Conservation (phyloP, 2,797 vertebrate genomes). For the Paramormyrops hopkinsi region DNA sequence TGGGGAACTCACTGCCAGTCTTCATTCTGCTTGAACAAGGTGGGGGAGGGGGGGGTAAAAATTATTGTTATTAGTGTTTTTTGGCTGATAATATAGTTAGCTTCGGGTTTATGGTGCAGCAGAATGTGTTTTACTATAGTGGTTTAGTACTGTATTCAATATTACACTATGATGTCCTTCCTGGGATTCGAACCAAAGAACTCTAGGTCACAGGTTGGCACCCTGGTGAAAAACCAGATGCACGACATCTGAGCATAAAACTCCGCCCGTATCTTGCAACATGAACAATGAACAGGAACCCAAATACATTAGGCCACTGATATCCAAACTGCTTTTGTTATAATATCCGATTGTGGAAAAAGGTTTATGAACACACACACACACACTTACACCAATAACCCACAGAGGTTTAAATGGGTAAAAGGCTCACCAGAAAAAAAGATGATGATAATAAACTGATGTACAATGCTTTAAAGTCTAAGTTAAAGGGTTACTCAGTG, state of each 20-base stretch:
- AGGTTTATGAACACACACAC: background rate
- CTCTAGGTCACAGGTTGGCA: background rate
- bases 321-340: background rate
- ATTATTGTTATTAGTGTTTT: background rate
- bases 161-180: background rate
- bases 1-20: background rate
- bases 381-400: background rate
- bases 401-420: background rate
- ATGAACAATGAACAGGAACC: background rate
- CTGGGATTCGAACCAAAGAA: background rate
- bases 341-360: background rate
- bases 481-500: background rate
- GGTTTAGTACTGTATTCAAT: background rate
- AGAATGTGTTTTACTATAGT: background rate
- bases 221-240: background rate
- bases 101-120: background rate
- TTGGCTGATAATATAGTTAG: background rate
- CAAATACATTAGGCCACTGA: background rate
- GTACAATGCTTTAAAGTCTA: background rate
- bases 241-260: background rate
- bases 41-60: background rate
- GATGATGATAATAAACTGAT: background rate
- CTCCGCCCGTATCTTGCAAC: background rate
- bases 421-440: background rate
- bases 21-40: constrained; percentile 15